Conservation (phyloP, 2,888 invertebrate species). For the Melieria crassipennis region DNA sequence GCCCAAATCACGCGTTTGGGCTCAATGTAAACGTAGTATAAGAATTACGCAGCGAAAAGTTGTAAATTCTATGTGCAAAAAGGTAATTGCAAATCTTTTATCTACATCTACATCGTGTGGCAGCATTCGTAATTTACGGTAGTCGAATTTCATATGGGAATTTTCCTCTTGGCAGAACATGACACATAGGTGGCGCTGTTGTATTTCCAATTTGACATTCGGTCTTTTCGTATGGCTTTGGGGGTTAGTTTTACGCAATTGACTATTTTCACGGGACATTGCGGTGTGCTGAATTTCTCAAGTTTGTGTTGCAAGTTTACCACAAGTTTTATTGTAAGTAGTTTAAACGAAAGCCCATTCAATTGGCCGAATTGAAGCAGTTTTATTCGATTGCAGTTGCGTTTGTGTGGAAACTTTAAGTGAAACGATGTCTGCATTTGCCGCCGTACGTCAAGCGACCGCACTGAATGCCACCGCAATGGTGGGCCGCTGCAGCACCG, state of each 20-base stretch:
- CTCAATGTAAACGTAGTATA: no score
- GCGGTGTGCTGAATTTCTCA: constrained; percentile 16
- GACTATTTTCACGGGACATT: constrained; percentile 33
- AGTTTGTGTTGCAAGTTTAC: constrained; percentile 17
- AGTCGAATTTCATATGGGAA: no score
- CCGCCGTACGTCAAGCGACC: constrained; percentile 49
- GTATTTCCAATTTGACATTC: constrained; percentile 40
- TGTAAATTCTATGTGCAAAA: no score
- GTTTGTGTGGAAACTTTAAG: constrained; percentile 10
- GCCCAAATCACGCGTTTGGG: no score
- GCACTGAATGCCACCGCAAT: constrained; percentile 39
- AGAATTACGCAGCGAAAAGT: no score
- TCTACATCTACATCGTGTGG: no score
- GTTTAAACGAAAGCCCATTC: neutral
- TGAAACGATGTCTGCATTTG: constrained; percentile 51
- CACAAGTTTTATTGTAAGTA: constrained; percentile 33
- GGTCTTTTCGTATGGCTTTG: constrained; percentile 40
- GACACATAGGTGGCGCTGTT: constrained; percentile 20
- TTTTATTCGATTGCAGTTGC: constrained; percentile 10
- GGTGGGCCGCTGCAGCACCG: constrained; percentile 35
- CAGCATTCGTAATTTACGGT: no score
- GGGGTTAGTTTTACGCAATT: constrained; percentile 64
- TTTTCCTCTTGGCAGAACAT: neutral
- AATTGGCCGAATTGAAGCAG: neutral
- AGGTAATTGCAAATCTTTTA: no score